Percentiles rank a stretch among this genome's conserved stretches.
These are phyloP conservation scores for Macrochelys suwanniensis DNA, from an alignment of 2,797 vertebrate genomes.

Conservation along the genomic window DNA sequence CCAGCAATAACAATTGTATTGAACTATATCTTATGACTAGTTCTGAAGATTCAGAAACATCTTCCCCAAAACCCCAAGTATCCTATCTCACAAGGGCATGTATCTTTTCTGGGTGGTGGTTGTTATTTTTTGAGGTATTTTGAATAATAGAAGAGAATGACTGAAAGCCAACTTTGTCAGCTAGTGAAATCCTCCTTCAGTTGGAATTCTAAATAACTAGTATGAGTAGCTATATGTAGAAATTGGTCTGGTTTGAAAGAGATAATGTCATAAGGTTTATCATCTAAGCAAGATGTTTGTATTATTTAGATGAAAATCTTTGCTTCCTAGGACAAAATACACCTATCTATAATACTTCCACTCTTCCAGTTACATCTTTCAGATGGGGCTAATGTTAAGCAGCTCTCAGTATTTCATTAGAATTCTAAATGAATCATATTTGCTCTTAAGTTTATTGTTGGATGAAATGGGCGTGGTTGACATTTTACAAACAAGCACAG, in stretches of 20 bases:
- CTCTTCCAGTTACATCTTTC: conserved; percentile 4
- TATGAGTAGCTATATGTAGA: not conserved
- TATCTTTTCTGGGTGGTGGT: not conserved
- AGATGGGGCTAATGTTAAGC: not conserved
- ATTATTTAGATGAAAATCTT: not conserved
- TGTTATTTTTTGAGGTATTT: not conserved
- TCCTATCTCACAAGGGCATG: not conserved
- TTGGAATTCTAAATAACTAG: not conserved
- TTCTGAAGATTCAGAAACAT: conserved; percentile 22
- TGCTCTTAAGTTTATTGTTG: not conserved
- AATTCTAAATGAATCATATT: not conserved
- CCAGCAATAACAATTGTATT: not conserved
- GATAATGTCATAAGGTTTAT: conserved; percentile 3
- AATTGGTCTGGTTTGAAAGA: not conserved
- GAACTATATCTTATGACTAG: not conserved
- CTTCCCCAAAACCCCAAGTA: not conserved
- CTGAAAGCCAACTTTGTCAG: not conserved
- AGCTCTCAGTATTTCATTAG: conserved; percentile 1
- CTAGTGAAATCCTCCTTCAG: not conserved
- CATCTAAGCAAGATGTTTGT: not conserved
- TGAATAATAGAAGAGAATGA: not conserved
- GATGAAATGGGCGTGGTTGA: not conserved
- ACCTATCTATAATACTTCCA: not conserved
- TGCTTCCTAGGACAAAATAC: not conserved
- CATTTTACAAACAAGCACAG: not conserved